Conservation (phyloP, 2,888 invertebrate genomes). For the Mycalesis mineus region DNA sequence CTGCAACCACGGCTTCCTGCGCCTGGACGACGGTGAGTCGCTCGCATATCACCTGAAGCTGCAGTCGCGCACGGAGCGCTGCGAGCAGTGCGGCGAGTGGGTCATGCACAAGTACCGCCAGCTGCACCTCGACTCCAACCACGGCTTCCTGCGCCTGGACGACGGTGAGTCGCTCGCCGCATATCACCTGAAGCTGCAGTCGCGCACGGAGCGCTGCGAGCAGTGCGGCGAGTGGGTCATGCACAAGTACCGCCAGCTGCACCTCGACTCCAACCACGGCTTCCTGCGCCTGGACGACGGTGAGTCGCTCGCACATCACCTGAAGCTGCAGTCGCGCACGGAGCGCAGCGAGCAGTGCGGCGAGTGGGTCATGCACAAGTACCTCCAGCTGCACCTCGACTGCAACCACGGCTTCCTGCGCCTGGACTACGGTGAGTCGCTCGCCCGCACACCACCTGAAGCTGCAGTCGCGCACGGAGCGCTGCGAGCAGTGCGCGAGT, state of each 20-base stretch:
- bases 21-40: constrained; percentile 78
- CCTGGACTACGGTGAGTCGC: constrained; percentile 75
- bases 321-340: constrained; percentile 82
- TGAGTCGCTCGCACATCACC: constrained; percentile 38
- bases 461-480: not conserved
- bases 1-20: constrained; percentile 81
- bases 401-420: constrained; percentile 82
- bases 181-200: too few relatives aligned
- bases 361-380: constrained; percentile 84
- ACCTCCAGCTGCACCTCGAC: constrained; percentile 80
- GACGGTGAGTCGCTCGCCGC: constrained; percentile 63
- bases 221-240: constrained; percentile 81
- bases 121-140: constrained; percentile 81
- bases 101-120: constrained; percentile 84
- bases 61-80: constrained; percentile 84
- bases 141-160: constrained; percentile 80
- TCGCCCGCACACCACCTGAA: not conserved
- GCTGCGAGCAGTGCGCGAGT: constrained; percentile 65
- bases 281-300: constrained; percentile 80
- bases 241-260: constrained; percentile 82
- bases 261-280: constrained; percentile 82
- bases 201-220: not conserved
- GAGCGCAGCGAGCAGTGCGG: constrained; percentile 82
- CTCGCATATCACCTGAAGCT: constrained; percentile 42
- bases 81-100: constrained; percentile 81